Evolutionary conservation across 2,888 invertebrate genomes (phyloP), one percentile per base, ranked within the genome.

Genomic region (Drosophila formosana): DNA sequence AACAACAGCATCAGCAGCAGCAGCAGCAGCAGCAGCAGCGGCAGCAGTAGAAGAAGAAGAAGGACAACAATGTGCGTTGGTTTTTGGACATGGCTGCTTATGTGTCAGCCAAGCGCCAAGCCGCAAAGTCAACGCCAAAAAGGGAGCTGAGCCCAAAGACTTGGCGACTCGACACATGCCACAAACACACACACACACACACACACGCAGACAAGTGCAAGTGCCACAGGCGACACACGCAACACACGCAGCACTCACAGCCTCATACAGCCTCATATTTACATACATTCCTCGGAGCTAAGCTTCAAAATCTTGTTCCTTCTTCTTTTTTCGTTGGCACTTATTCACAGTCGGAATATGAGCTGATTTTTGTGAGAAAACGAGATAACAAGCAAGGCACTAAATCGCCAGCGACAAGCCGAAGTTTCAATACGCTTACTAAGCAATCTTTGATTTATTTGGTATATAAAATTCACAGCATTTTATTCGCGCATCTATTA

Each of bases 21-120:
- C 37, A 11, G 3, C n/a, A 37, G 37, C 37, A n/a, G 34, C 34
- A 4, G 51, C 7, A 2, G 18, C 32, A 32, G 30, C 30, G 3
- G 30, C 8, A 30, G 51, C 9, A 2, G 18, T 1, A 18, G 18
- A 18, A 18, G 18, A 18, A 18, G 18, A 18, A 28, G 70, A 45
- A 37, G 52, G 43, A 65, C 55, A 72, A 47, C 80, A 82, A 61
- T 75, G 68, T 82, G 78, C 34, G 51, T 63, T 64, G 61, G 53
- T 52, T 58, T 68, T 66, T 61, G 60, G 70, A 68, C 83, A 66
- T 66, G 66, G 60, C 51, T 70, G 58, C 46, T 60, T 56, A 47
- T 50, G 57, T 67, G 75, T 58, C 65, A 65, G 82, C 58, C 46
- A 46, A 47, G 46, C 58, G 57, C 60, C 58, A 53, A 63, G 47